phyloP scores from a whole-genome alignment of 2,113 vertebrate genomes.

The Rhineura floridana region DNA sequence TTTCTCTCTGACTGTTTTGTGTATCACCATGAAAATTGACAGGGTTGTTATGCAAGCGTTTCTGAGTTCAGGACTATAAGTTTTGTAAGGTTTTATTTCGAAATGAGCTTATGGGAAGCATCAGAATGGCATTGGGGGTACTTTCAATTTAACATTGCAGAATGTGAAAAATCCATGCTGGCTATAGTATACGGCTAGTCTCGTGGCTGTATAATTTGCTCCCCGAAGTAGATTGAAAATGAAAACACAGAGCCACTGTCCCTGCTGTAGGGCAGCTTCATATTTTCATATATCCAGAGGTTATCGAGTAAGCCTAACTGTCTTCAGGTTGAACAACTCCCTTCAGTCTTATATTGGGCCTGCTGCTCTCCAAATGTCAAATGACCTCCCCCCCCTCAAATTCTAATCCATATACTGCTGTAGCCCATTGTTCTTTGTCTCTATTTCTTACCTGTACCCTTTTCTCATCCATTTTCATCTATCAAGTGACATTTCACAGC shows the following conservation, averaged over 20 bases:
- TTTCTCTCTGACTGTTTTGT: no score
- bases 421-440: slow-evolving; percentile 29
- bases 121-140: no score
- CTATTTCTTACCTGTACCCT: slow-evolving; percentile 47
- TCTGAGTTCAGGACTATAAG: no score
- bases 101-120: no score
- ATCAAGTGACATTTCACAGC: slow-evolving; percentile 55
- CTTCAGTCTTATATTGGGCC: slow-evolving; percentile 32
- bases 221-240: background rate
- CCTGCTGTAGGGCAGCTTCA: background rate
- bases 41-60: no score
- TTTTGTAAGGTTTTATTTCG: no score
- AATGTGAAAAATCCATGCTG: no score
- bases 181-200: no score
- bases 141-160: no score
- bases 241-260: background rate
- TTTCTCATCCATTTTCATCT: slow-evolving; percentile 42
- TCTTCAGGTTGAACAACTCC: slow-evolving; percentile 36
- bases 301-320: background rate
- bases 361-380: slow-evolving; percentile 47
- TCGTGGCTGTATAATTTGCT: background rate
- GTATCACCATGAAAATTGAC: no score
- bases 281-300: background rate
- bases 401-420: slow-evolving; percentile 25
- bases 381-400: background rate